Percentiles rank a stretch among this genome's conserved stretches.
Evolutionary conservation across 1,140 invertebrate genomes (phyloP).

Genomic region (Pogonus chalceus): DNA sequence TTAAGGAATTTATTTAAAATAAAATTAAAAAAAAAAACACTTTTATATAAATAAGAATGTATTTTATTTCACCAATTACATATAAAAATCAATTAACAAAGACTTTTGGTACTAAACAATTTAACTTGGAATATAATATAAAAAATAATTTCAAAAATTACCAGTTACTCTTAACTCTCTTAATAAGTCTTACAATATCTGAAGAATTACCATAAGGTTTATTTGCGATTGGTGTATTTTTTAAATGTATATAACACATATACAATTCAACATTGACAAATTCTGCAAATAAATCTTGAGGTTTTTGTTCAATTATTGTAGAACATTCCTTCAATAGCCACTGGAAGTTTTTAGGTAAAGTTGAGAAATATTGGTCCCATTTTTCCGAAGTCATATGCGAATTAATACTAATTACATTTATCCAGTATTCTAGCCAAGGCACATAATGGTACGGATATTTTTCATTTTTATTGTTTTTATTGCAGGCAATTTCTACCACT

Average conservation of each 20-base stretch:
- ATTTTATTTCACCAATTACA: too few relatives aligned
- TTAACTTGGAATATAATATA: too few relatives aligned
- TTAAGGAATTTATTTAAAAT: too few relatives aligned
- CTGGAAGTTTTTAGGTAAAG: background rate
- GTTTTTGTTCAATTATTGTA: background rate
- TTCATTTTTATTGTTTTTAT: background rate
- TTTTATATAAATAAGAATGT: too few relatives aligned
- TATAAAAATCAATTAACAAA: too few relatives aligned
- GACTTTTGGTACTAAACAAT: too few relatives aligned
- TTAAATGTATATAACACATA: background rate
- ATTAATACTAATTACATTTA: background rate
- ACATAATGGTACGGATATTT: background rate
- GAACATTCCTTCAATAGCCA: constrained; percentile 1
- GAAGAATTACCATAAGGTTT: background rate
- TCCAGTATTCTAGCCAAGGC: background rate
- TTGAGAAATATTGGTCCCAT: background rate
- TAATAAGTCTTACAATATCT: background rate
- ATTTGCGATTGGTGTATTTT: background rate
- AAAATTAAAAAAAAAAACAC: too few relatives aligned
- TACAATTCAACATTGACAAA: background rate
- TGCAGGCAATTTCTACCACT: background rate
- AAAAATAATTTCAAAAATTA: too few relatives aligned
- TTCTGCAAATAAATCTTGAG: background rate
- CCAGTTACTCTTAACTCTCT: background rate
- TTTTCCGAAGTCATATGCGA: too few relatives aligned